A percentile compares a stretch with the other conserved stretches of the same genome.
Conservation (phyloP, 1,140 invertebrate genomes). For the Hylaeus volcanicus region DNA sequence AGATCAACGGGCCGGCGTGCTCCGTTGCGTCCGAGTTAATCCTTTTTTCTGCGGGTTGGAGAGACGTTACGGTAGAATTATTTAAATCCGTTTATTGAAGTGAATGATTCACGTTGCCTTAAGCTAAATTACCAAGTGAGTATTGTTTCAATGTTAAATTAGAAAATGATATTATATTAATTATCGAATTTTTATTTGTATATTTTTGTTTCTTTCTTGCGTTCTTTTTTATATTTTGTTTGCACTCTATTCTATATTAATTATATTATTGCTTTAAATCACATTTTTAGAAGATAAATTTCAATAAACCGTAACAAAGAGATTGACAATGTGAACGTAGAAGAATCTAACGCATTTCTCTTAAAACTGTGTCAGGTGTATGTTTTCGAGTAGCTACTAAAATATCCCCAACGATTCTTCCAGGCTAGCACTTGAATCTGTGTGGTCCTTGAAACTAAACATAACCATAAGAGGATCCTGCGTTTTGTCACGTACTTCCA, state of each 20-base stretch:
- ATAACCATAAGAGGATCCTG: not conserved
- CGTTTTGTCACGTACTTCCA: not conserved
- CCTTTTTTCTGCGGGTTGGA: not conserved
- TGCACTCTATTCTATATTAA: no score
- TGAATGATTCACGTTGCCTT: not conserved
- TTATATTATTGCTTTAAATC: no score
- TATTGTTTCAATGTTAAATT: no score
- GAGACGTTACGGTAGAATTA: not conserved
- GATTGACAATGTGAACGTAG: no score
- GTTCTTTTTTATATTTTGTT: no score
- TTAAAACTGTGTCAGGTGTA: not conserved
- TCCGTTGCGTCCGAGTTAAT: not conserved
- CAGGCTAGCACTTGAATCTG: not conserved
- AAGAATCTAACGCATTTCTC: no score
- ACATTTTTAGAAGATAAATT: no score
- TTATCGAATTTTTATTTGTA: no score
- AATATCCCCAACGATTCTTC: not conserved
- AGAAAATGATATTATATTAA: no score
- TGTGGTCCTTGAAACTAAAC: not conserved
- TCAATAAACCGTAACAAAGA: no score
- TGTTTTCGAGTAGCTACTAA: not conserved
- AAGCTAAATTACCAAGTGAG: not conserved
- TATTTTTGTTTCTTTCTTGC: no score
- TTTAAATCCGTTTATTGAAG: not conserved
- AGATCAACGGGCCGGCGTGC: conserved; percentile 13